Percentiles rank a stretch among this genome's conserved stretches.
Conservation (phyloP, 1,140 invertebrate species). For the Scylla paramamosain region DNA sequence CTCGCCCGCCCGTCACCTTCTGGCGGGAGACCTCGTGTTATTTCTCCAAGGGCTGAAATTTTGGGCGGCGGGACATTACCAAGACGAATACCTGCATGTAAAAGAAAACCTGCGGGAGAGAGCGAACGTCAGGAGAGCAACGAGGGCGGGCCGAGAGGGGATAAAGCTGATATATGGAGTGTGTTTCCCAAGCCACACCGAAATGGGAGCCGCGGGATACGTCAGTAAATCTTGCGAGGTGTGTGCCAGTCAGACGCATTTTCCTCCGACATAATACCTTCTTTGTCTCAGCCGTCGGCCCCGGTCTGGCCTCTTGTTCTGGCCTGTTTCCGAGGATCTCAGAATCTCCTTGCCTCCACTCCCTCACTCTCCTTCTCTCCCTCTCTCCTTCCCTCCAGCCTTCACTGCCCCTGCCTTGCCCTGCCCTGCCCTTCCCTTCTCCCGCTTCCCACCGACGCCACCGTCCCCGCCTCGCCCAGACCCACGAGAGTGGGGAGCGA, state of each 20-base stretch:
- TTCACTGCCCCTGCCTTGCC: no score
- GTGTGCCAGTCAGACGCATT: constrained; percentile 31
- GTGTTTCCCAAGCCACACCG: constrained; percentile 15
- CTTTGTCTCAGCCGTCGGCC: constrained; percentile 30
- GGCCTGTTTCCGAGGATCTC: neutral
- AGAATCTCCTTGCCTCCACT: neutral
- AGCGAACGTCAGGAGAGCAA: neutral
- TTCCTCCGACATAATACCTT: constrained; percentile 40
- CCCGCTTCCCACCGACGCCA: no score
- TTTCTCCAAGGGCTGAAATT: constrained; percentile 22
- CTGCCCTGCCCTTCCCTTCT: no score
- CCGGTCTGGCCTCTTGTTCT: neutral
- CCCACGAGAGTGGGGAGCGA: no score
- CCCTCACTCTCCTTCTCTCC: neutral
- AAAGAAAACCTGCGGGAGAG: neutral
- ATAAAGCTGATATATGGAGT: constrained; percentile 41
- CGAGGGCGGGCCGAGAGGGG: neutral
- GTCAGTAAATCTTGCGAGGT: constrained; percentile 39
- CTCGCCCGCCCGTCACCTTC: neutral
- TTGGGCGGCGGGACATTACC: neutral
- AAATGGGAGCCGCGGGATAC: constrained; percentile 21
- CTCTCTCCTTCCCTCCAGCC: neutral
- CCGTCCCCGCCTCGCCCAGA: no score
- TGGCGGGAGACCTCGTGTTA: neutral
- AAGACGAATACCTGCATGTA: constrained; percentile 3